Evolutionary conservation across 2,888 invertebrate genomes (phyloP).

Genomic region (Limnephilus marmoratus): DNA sequence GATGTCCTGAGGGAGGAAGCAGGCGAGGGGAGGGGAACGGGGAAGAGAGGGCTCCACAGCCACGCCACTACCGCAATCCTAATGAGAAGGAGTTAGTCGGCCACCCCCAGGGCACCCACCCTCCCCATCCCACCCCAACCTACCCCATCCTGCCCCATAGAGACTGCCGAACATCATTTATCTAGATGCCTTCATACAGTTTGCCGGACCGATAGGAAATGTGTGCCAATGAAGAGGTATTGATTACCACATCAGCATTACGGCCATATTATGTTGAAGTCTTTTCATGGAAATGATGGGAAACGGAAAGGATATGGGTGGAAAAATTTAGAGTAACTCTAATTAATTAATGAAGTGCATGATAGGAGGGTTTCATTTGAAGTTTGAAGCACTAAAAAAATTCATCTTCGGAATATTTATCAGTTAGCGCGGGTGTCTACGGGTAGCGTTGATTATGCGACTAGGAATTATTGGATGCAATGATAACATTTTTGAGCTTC

Average conservation of each 20-base stretch:
- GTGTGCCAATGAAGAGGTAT: slow-evolving; percentile 44
- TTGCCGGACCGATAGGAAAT: slow-evolving; percentile 51
- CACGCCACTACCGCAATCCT: slow-evolving; percentile 57
- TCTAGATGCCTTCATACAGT: slow-evolving; percentile 58
- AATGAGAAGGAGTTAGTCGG: slow-evolving; percentile 50
- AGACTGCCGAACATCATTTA: slow-evolving; percentile 57
- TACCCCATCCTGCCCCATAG: background rate
- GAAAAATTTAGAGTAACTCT: background rate
- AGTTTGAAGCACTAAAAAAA: background rate
- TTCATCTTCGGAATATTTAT: background rate
- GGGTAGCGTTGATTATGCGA: background rate
- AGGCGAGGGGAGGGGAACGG: background rate
- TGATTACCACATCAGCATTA: slow-evolving; percentile 5
- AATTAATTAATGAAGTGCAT: background rate
- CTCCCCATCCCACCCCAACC: background rate
- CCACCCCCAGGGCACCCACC: slow-evolving; percentile 30
- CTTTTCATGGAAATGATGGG: background rate
- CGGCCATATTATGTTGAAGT: background rate
- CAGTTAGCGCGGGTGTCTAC: background rate
- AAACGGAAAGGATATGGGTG: no score
- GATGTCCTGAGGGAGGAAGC: slow-evolving; percentile 5
- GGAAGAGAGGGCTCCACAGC: background rate
- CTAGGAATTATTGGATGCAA: background rate
- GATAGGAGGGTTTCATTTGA: background rate
- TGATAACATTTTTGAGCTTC: background rate